Percentiles rank a stretch among this genome's conserved stretches.
Evolutionary conservation across 2,113 vertebrate genomes (phyloP).

Genomic region (Ceyx cyanopectus): DNA sequence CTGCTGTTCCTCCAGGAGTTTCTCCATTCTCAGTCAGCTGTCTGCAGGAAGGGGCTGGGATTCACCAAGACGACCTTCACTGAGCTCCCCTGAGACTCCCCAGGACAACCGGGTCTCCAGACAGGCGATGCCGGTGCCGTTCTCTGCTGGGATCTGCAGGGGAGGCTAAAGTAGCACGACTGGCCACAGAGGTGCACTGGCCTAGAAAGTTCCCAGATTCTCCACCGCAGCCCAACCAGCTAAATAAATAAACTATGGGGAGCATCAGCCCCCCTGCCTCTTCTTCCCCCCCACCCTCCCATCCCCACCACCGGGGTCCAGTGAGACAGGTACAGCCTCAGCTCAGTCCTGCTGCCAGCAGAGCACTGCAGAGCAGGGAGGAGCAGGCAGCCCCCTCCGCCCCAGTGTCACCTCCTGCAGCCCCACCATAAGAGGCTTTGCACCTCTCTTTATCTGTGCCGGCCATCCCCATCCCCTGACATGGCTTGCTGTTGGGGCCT

Average conservation of each 20-base stretch:
- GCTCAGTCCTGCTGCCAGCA: neutral
- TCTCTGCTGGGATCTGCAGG: conserved; percentile 69
- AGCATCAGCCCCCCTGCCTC: neutral
- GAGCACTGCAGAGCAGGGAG: neutral
- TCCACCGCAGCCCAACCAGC: neutral
- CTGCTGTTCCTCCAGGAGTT: neutral
- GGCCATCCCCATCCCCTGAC: accelerated
- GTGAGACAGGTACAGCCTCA: neutral
- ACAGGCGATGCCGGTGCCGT: neutral
- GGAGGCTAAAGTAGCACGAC: conserved; percentile 63
- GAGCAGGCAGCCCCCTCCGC: accelerated
- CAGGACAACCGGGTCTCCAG: accelerated
- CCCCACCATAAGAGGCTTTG: accelerated
- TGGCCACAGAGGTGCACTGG: conserved; percentile 1
- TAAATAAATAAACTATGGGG: neutral
- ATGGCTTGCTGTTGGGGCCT: accelerated
- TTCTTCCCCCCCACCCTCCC: neutral
- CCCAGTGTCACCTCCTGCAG: neutral
- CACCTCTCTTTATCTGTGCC: neutral
- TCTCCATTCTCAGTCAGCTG: neutral
- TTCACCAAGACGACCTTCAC: neutral
- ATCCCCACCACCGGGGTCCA: accelerated
- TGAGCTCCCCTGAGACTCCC: neutral
- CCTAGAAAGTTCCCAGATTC: conserved; percentile 39
- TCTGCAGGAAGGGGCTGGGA: neutral